phyloP scores from a whole-genome alignment of 2,113 vertebrate species.

The Alethe castanea region DNA sequence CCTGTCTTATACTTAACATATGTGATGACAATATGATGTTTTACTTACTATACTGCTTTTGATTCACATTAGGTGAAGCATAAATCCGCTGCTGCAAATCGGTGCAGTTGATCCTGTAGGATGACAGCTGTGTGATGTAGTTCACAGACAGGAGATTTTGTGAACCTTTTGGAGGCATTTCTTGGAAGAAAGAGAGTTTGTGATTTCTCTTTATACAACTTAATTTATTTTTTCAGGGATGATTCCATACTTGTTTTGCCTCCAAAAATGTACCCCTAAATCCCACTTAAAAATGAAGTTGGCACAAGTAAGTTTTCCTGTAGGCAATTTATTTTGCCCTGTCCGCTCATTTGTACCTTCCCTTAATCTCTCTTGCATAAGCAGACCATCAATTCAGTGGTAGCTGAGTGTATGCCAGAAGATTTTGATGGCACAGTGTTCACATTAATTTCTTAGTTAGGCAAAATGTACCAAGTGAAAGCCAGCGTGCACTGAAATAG shows the following conservation, averaged over 20 bases:
- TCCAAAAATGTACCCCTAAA: conserved; percentile 7
- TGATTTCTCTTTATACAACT: conserved; percentile 6
- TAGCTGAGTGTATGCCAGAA: neutral
- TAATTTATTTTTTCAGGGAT: conserved; percentile 5
- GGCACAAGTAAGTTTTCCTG: neutral
- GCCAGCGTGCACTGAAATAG: neutral
- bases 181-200: neutral
- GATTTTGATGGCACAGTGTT: conserved; percentile 14
- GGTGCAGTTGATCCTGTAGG: neutral
- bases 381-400: neutral
- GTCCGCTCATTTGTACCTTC: neutral
- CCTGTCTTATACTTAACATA: neutral
- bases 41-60: conserved; percentile 1
- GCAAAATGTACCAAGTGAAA: neutral
- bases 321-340: conserved; percentile 19
- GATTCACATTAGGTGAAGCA: neutral
- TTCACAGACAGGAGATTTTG: neutral
- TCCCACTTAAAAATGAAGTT: conserved; percentile 25
- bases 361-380: conserved; percentile 49
- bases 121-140: neutral
- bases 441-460: neutral
- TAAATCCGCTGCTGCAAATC: conserved; percentile 5
- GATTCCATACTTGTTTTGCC: neutral
- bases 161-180: neutral
- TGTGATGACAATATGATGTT: conserved; percentile 2